Base-by-base conservation (phyloP, 2,888 invertebrate genomes). In the Achlya flavicornis region DNA sequence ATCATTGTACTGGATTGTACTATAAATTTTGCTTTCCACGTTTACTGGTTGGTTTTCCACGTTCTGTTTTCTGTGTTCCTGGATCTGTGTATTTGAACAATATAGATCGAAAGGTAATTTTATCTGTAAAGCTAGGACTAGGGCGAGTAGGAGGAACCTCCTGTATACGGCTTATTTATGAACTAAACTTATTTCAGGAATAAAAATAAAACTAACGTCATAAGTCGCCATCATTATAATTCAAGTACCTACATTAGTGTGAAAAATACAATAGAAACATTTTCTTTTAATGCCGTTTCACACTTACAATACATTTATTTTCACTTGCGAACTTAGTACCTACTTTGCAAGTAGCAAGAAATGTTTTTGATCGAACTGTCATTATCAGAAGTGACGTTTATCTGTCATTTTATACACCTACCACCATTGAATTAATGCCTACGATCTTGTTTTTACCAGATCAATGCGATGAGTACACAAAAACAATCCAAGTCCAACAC, bases 1-100 rank as follows among this genome's bases (percentile, higher is more conserved):
- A 86, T 88, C 86, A 84, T 86, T 88, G 84, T 83, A 78, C 80
- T 72, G 80, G 80, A 84, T 79, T 76, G 78, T 79, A 73, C 77
- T 78, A 73, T 80, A 83, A 78, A 77, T 78, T 79, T 68, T 70
- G 68, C 72, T 71, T 70, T 69, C 66, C 69, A 70, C 70, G 61
- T 68, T 75, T 71, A 76, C 61, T 69, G 66, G 46, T 46, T 46
- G 46, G 10, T 46, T 46, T 46, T 43, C 38, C 7, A 43, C 43
- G 70, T 70, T 65, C 63, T 67, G 65, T 67, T 67, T 67, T 26
- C 26, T 26, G 26, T 26, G 26, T 26, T 26, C 26, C 26, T 26
- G 26, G 26, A 26, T 64, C 46, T 57, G 57, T 62, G 46, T 61
- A 26, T 59, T 61, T 38, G 35, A 68, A 65, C 66, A 61, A 65